A percentile compares a stretch with the other conserved stretches of the same genome.
These are phyloP conservation scores for Parazoanthus swiftii DNA, from an alignment of 92 coral and sea anemone species.

Conservation along the genomic window DNA sequence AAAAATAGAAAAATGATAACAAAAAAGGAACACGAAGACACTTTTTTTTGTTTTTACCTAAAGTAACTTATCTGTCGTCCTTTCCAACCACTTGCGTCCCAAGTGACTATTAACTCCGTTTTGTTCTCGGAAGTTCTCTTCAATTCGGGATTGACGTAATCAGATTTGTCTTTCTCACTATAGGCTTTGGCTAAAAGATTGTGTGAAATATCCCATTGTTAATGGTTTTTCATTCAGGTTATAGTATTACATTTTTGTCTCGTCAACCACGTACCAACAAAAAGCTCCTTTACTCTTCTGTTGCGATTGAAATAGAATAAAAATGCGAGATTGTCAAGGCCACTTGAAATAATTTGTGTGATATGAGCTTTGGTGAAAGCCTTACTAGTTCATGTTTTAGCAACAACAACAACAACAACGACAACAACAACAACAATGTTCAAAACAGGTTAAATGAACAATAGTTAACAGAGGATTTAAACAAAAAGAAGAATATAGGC, in stretches of 20 bases:
- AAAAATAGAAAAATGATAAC: too few relatives aligned
- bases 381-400: too few relatives aligned
- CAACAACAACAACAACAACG: too few relatives aligned
- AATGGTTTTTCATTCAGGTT: not conserved
- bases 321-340: not conserved
- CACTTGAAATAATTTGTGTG: too few relatives aligned
- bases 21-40: not conserved
- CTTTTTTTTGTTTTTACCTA: not conserved
- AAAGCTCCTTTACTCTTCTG: not conserved
- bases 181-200: not conserved
- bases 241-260: not conserved
- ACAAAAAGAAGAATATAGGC: too few relatives aligned
- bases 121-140: constrained; percentile 2
- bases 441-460: too few relatives aligned
- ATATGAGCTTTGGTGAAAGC: not conserved
- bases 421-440: too few relatives aligned
- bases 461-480: too few relatives aligned
- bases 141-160: constrained; percentile 7
- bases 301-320: too few relatives aligned
- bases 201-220: not conserved
- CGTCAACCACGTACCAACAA: not conserved
- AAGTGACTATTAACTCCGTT: constrained; percentile 14
- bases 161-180: not conserved
- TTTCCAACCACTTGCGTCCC: constrained; percentile 14
- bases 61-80: constrained; percentile 8